Conservation (phyloP, 2,113 vertebrate species). For the Dicentrarchus labrax region DNA sequence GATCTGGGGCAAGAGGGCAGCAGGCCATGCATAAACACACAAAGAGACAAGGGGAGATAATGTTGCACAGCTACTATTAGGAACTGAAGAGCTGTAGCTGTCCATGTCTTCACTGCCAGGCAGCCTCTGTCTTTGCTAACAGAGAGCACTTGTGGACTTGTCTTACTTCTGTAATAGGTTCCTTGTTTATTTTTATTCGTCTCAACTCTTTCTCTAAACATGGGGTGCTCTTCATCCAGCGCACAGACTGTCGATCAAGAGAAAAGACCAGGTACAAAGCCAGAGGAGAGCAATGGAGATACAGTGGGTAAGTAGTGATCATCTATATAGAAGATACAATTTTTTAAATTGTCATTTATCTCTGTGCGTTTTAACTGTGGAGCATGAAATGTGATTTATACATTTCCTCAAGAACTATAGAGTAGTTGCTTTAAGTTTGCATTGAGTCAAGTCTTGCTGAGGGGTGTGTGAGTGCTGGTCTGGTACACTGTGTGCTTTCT, state of each 20-base stretch:
- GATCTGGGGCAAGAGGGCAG: conserved; percentile 48
- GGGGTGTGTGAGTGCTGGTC: conserved; percentile 42
- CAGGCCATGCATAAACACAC: conserved; percentile 70
- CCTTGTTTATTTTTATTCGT: conserved; percentile 6
- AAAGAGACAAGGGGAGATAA: conserved; percentile 57
- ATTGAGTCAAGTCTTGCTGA: conserved; percentile 13
- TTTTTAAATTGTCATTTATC: not conserved
- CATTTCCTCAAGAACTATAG: not conserved
- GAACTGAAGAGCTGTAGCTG: conserved; percentile 35
- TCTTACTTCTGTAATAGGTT: not conserved
- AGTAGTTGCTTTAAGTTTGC: conserved; percentile 18
- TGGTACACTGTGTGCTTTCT: conserved; percentile 74
- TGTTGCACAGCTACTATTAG: conserved; percentile 65
- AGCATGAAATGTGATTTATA: not conserved
- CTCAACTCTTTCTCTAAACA: conserved; percentile 48
- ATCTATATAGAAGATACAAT: not conserved
- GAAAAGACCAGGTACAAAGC: conserved; percentile 83
- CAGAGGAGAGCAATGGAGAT: conserved; percentile 80
- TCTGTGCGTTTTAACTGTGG: not conserved
- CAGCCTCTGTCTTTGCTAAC: conserved; percentile 26
- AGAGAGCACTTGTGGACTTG: conserved; percentile 18
- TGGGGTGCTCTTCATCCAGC: conserved; percentile 87
- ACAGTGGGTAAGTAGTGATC: conserved; percentile 73
- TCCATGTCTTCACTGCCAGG: conserved; percentile 38
- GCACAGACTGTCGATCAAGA: conserved; percentile 82